phyloP scores from a whole-genome alignment of 2,888 invertebrate genomes.

The Tuberolachnus salignus region DNA sequence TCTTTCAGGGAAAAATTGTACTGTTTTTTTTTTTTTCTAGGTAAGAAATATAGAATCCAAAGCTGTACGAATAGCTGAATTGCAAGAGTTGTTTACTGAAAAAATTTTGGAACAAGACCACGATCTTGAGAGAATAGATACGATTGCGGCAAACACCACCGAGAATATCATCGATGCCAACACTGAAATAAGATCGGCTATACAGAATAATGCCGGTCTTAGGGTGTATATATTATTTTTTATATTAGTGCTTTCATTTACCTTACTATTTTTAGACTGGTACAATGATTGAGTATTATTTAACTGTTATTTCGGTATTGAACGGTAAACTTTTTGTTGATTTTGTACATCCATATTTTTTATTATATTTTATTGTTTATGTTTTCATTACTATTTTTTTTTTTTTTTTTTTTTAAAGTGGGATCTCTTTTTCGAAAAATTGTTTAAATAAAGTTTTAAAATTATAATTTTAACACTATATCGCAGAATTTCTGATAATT shows the following conservation, averaged over 20 bases:
- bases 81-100: slow-evolving; percentile 96
- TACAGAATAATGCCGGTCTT: slow-evolving; percentile 94
- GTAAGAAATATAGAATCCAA: slow-evolving; percentile 86
- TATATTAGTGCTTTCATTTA: slow-evolving; percentile 92
- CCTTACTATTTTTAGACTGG: slow-evolving; percentile 96
- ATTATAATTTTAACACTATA: too few relatives aligned
- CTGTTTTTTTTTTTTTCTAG: slow-evolving; percentile 46
- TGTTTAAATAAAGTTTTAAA: too few relatives aligned
- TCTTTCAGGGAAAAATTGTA: background rate
- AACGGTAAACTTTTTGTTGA: background rate
- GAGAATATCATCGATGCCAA: slow-evolving; percentile 97
- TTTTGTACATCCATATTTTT: too few relatives aligned
- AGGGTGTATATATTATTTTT: slow-evolving; percentile 95
- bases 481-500: too few relatives aligned
- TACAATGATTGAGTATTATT: slow-evolving; percentile 77
- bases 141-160: slow-evolving; percentile 86
- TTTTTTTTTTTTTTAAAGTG: too few relatives aligned
- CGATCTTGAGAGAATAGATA: slow-evolving; percentile 88
- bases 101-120: slow-evolving; percentile 93
- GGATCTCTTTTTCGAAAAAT: too few relatives aligned
- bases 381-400: too few relatives aligned
- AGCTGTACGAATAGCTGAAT: slow-evolving; percentile 91
- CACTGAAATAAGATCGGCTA: slow-evolving; percentile 95
- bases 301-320: background rate
- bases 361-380: too few relatives aligned